Percentiles rank a stretch among this genome's conserved stretches.
These are phyloP conservation scores for Pemphigus obesinymphae DNA, from an alignment of 1,140 invertebrate species.

Conservation along the genomic window DNA sequence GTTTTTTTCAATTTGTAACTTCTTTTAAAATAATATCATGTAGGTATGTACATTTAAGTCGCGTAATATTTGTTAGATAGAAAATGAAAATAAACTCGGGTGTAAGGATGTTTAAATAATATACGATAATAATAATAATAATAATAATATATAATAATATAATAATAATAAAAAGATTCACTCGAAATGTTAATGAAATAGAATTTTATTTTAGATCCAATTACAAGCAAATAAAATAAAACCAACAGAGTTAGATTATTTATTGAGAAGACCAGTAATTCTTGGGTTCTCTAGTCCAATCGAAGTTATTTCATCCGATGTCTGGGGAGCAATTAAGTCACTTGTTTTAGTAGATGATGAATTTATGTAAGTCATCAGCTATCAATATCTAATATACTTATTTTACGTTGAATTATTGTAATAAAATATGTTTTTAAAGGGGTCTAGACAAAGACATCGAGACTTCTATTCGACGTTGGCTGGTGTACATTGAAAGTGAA, in stretches of 20 bases:
- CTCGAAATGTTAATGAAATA: too few relatives aligned
- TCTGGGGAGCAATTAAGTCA: conserved; percentile 83
- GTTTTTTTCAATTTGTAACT: too few relatives aligned
- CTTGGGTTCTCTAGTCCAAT: conserved; percentile 68
- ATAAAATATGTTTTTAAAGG: conserved; percentile 47
- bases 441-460: conserved; percentile 90
- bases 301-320: conserved; percentile 74
- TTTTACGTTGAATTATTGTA: background rate
- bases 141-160: too few relatives aligned
- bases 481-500: conserved; percentile 86
- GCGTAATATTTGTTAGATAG: too few relatives aligned
- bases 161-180: too few relatives aligned
- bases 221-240: conserved; percentile 64
- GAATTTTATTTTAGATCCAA: conserved; percentile 58
- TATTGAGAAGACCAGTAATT: conserved; percentile 72
- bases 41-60: too few relatives aligned
- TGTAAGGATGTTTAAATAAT: too few relatives aligned
- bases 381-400: too few relatives aligned
- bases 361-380: conserved; percentile 54
- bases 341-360: conserved; percentile 68
- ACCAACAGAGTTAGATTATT: conserved; percentile 75
- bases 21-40: too few relatives aligned
- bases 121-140: too few relatives aligned
- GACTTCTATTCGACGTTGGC: conserved; percentile 84
- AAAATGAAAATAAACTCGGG: too few relatives aligned